phyloP scores from a whole-genome alignment of 2,888 invertebrate species.

The Leptopterna dolabrata region DNA sequence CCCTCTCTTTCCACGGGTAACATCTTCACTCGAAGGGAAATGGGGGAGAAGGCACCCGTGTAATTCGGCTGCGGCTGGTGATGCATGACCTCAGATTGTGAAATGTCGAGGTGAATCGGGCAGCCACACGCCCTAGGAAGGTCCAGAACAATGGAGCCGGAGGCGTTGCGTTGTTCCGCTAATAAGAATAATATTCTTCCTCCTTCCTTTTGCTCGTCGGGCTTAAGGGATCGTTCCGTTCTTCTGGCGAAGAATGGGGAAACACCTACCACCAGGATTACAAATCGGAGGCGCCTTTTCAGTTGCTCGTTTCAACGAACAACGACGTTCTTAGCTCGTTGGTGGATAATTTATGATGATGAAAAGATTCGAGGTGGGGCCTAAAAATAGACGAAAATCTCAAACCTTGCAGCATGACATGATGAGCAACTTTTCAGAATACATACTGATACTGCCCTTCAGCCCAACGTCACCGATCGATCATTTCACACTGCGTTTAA shows the following conservation, averaged over 20 bases:
- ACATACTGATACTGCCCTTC: too few relatives aligned
- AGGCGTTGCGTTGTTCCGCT: slow-evolving; percentile 34
- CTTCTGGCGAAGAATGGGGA: background rate
- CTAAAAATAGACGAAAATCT: too few relatives aligned
- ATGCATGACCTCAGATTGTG: slow-evolving; percentile 36
- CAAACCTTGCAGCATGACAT: too few relatives aligned
- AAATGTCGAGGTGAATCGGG: slow-evolving; percentile 10
- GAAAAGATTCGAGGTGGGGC: too few relatives aligned
- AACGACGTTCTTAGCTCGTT: too few relatives aligned
- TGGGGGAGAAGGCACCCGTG: background rate
- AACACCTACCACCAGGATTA: background rate
- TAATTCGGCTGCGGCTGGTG: background rate
- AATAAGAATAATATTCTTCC: slow-evolving; percentile 24
- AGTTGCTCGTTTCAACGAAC: too few relatives aligned
- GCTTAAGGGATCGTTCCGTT: background rate
- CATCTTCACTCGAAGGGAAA: background rate
- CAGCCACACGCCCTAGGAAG: background rate
- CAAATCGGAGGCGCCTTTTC: background rate
- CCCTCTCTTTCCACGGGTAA: too few relatives aligned
- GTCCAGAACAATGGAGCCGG: slow-evolving; percentile 22
- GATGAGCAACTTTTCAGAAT: too few relatives aligned
- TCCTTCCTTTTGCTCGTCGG: background rate
- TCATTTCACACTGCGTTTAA: too few relatives aligned
- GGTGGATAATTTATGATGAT: too few relatives aligned
- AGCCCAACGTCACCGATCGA: too few relatives aligned